Base-by-base conservation (phyloP, 2,113 vertebrate genomes). In the Gracilinanus agilis region DNA sequence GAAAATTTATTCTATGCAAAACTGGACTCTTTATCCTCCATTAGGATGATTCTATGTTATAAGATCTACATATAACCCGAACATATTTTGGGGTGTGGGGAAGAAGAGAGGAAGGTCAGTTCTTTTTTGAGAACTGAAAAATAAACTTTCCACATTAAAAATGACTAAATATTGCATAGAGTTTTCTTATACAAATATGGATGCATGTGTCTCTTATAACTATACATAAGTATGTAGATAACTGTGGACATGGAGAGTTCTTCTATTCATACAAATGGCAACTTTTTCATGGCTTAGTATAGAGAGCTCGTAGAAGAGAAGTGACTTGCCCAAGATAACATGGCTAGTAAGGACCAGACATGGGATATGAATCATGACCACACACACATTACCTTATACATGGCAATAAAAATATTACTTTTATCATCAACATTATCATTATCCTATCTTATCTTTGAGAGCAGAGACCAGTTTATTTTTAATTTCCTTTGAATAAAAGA, bases 161-260 rank as follows among this genome's bases (percentile, higher is more conserved):
- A 83, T 83, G n/a, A 83, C 34, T 40, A 19, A 75, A 5, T 21
- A 8, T 83, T 83, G 6, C n/a, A 40, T n/a, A 83, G 19, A 21
- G 6, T 40, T 75, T 75, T 75, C 3, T 75, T 19, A 75, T 75
- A 75, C 13, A 75, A 21, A 75, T 75, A 13, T n/a, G 12, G 5
- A n/a, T 75, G 61, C 56, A 24, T 88, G 93, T 91, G 10, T 95
- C 96, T 49, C 40, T 97, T 95, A 53, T 55, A 92, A 56, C 49
- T 93, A 92, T 93, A 44, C 90, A 11, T 40, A 53, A 21, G 90
- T 54, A 92, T 1, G 3, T 92, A 12, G 54, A n/a, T 75, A 93
- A 94, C 12, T 75, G 29, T n/a, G 61, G 13, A 34, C 19, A 5
- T 75, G 61, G 29, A 75, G n/a, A 75, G 29, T 75, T 75, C 61